These are phyloP conservation scores for Coccyzus lansbergi DNA, from an alignment of 2,797 vertebrate genomes.

Conservation along the genomic window DNA sequence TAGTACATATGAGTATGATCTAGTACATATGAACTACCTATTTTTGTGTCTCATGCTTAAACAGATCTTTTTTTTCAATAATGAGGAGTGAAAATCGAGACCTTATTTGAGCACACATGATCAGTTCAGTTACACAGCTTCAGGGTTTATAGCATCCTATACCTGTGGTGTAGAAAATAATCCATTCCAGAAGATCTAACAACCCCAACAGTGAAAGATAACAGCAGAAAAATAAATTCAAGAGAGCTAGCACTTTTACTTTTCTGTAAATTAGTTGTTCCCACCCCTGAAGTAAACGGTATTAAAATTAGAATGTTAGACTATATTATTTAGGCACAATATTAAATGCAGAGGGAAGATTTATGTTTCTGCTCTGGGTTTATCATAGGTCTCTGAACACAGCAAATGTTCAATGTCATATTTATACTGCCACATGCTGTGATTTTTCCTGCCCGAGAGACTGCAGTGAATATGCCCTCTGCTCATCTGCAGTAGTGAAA, in stretches of 20 bases:
- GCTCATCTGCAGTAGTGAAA: background rate
- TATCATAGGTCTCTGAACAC: background rate
- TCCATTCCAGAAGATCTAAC: background rate
- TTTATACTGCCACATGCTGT: background rate
- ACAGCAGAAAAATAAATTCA: background rate
- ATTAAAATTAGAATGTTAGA: background rate
- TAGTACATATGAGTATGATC: background rate
- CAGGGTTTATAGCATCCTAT: background rate
- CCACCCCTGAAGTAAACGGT: background rate
- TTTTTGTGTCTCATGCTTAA: background rate
- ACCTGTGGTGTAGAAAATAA: background rate
- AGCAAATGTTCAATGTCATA: background rate
- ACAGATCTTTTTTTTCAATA: background rate
- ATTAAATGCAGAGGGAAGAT: background rate
- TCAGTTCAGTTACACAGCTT: background rate
- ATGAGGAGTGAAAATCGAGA: background rate
- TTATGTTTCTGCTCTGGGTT: background rate
- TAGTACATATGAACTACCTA: background rate
- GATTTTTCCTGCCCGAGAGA: slow-evolving; percentile 6
- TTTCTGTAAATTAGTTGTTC: background rate
- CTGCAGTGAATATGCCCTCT: background rate
- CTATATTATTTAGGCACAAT: background rate
- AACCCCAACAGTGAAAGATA: background rate
- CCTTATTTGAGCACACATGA: background rate
- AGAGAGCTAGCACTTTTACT: background rate